Evolutionary conservation across 2,797 vertebrate genomes (phyloP).

Genomic region (Catamblyrhynchus diadema): DNA sequence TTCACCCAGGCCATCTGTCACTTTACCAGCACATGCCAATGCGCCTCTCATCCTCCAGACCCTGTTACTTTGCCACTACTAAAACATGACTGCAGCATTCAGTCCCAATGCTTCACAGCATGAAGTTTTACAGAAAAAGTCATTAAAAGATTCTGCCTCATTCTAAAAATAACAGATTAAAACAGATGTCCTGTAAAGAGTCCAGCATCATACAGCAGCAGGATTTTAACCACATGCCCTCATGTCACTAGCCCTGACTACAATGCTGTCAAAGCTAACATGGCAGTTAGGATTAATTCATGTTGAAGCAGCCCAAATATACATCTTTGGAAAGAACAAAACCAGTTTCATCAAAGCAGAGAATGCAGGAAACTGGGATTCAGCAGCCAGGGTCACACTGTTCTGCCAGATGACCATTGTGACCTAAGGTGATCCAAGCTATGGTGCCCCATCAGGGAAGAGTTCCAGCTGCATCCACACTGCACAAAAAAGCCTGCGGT

Average conservation of each 20-base stretch:
- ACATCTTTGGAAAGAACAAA: background rate
- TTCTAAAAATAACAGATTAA: background rate
- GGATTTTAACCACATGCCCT: background rate
- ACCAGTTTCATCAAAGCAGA: background rate
- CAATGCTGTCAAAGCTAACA: background rate
- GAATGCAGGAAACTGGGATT: background rate
- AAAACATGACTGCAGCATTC: background rate
- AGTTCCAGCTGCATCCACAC: background rate
- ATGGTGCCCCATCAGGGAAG: background rate
- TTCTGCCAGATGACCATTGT: background rate
- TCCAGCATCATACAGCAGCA: background rate
- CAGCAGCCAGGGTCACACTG: fast-evolving
- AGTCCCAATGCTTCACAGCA: background rate
- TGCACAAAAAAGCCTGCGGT: background rate
- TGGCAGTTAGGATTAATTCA: background rate
- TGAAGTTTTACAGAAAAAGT: background rate
- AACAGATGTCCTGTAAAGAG: background rate
- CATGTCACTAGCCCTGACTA: background rate
- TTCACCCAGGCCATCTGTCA: background rate
- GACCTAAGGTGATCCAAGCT: background rate
- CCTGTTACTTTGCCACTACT: background rate
- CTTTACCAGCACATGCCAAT: background rate
- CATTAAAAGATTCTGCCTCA: background rate
- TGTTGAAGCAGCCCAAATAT: background rate
- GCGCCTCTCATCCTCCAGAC: background rate